A percentile compares a stretch with the other conserved stretches of the same genome.
Conservation (phyloP, 2,888 invertebrate species). For the Phragmatobia fuliginosa region DNA sequence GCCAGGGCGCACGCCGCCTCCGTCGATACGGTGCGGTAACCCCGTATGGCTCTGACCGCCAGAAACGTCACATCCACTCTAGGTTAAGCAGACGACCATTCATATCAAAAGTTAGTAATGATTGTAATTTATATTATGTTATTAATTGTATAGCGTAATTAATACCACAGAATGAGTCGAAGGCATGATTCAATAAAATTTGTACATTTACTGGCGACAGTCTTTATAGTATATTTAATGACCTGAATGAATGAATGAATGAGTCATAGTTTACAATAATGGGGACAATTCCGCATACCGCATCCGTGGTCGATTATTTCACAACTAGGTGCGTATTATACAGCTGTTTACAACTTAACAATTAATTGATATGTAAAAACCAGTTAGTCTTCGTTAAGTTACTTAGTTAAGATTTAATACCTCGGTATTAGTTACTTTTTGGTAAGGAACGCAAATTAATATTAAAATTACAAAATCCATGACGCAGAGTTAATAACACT, state of each 20-base stretch:
- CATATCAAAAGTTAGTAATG: background rate
- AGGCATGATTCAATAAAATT: background rate
- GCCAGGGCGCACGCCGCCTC: too few species aligned
- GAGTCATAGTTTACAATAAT: slow-evolving; percentile 8
- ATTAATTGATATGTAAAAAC: background rate
- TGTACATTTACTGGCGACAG: background rate
- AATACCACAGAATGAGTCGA: background rate
- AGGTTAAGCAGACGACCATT: background rate
- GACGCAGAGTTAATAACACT: too few species aligned
- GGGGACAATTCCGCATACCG: background rate
- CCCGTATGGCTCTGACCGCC: too few species aligned
- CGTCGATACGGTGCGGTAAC: too few species aligned
- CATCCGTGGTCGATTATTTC: background rate
- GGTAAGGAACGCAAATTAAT: background rate
- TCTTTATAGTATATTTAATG: slow-evolving; percentile 3
- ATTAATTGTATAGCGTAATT: background rate
- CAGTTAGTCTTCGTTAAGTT: too few species aligned
- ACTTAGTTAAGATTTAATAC: background rate
- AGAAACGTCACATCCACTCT: background rate
- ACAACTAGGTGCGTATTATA: background rate
- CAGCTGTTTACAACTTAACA: background rate
- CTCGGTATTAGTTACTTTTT: background rate
- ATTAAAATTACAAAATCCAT: too few species aligned
- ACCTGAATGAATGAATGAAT: slow-evolving; percentile 13
- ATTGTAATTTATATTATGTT: background rate